phyloP scores from a whole-genome alignment of 2,113 vertebrate genomes.

The Tetrax tetrax region DNA sequence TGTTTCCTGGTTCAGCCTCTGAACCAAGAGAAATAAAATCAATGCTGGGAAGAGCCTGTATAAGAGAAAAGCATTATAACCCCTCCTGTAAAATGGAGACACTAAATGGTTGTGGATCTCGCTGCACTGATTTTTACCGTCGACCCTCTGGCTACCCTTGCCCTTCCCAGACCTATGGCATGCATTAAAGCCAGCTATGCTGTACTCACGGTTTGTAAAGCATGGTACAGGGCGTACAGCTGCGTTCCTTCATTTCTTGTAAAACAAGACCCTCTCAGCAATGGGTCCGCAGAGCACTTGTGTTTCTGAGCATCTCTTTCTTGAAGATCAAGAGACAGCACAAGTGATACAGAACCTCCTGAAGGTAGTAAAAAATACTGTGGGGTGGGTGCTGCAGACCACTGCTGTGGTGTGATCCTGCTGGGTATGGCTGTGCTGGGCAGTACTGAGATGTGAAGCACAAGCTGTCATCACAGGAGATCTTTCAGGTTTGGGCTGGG shows the following conservation, averaged over 20 bases:
- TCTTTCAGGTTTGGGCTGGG: background rate
- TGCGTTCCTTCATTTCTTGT: background rate
- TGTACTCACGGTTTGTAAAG: background rate
- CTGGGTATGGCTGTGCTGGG: background rate
- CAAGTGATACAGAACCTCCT: background rate
- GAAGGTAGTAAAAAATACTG: background rate
- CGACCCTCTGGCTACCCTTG: conserved; percentile 38
- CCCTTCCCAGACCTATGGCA: conserved; percentile 17
- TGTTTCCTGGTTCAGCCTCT: background rate
- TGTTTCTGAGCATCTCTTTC: background rate
- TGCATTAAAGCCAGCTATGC: conserved; percentile 13
- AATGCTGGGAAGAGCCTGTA: background rate
- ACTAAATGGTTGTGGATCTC: background rate
- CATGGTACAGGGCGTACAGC: fast-evolving
- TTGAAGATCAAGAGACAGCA: background rate
- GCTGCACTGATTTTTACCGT: conserved; percentile 14
- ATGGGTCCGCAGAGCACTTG: background rate
- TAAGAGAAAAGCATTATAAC: background rate
- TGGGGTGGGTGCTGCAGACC: background rate
- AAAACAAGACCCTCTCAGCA: background rate
- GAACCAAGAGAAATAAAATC: conserved; percentile 29
- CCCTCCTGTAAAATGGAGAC: background rate
- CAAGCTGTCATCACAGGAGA: background rate
- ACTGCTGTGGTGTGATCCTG: background rate
- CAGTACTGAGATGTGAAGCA: background rate